Evolutionary conservation across 2,113 vertebrate species (phyloP).

Genomic region (Campylomormyrus tamandua): DNA sequence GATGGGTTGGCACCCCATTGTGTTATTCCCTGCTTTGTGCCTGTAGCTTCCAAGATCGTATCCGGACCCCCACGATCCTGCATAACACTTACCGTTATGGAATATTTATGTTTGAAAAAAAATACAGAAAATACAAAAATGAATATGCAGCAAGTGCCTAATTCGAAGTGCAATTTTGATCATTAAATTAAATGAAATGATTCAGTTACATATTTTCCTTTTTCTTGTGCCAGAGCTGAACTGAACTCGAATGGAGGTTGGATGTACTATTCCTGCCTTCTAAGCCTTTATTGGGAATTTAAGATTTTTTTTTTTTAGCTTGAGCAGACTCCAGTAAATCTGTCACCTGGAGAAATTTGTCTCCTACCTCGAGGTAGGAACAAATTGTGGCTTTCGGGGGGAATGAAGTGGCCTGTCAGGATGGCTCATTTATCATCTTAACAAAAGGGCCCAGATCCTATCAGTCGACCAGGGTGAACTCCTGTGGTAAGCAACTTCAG

Average conservation of each 20-base stretch:
- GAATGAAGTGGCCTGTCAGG: slow-evolving; percentile 81
- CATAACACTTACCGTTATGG: neutral
- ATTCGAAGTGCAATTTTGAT: neutral
- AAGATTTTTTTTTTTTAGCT: slow-evolving; percentile 77
- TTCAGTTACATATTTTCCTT: neutral
- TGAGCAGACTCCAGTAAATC: slow-evolving; percentile 79
- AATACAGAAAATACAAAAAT: neutral
- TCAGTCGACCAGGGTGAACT: slow-evolving; percentile 70
- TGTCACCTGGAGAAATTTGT: slow-evolving; percentile 79
- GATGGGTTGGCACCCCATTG: neutral
- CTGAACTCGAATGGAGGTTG: slow-evolving; percentile 61
- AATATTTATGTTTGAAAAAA: neutral
- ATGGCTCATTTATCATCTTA: slow-evolving; percentile 79
- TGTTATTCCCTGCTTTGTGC: neutral
- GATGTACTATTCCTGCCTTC: slow-evolving; percentile 61
- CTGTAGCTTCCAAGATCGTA: neutral
- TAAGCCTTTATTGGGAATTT: slow-evolving; percentile 69
- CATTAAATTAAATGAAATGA: neutral
- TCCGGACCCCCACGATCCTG: neutral
- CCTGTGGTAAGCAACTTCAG: slow-evolving; percentile 75
- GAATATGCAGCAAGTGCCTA: neutral
- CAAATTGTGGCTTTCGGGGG: slow-evolving; percentile 83
- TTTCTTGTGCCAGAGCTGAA: slow-evolving; percentile 47
- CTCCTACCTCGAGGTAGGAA: slow-evolving; percentile 70
- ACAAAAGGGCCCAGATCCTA: slow-evolving; percentile 75